Base-by-base conservation (phyloP, 1,140 invertebrate species). In the Bombus fervidus region DNA sequence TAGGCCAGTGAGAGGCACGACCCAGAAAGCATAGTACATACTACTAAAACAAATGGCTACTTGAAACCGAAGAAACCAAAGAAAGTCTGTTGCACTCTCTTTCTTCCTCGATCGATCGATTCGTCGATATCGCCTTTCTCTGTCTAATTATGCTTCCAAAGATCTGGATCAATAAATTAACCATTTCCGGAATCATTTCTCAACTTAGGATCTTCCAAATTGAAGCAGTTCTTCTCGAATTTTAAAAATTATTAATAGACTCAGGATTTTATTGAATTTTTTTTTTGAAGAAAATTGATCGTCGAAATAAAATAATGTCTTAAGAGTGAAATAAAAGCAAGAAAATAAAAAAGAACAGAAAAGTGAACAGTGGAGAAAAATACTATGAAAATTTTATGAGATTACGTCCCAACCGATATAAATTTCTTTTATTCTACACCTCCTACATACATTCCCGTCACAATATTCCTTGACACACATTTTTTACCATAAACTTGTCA, bases 1-100 rank as follows among this genome's bases (percentile, higher is more conserved):
- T 87, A 90, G 87, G 88, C 82, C 90, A 90, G 92, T 92, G 91
- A 94, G 93, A 93, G 91, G 92, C 84, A 79, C 90, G 91, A 93
- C 90, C 88, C 81, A 92, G 86, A 93, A 93, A 91, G 12, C 9
- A 90, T 43, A 73, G 78, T 83, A 69, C 82, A 53, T 47, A 83
- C 80, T 81, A 34, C 53, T 81, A 81, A 73, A 76, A 77, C 82
- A 77, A 83, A 81, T 68, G 73, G 64, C 87, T 81, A 82, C 47
- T 80, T 89, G 90, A 91, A 87, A 90, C 72, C 72, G 78, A 86
- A 84, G 87, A 53, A 66, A 28, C 59, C 57, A 25, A 91, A 83
- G 81, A 90, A 91, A 91, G 89, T 91, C 62, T 59, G n/a, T 86
- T 78, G 83, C 77, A 85, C 68, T 89, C 68, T 79, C 85, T 79